Base-by-base conservation (phyloP, 2,113 vertebrate genomes). In the Hypomesus transpacificus region DNA sequence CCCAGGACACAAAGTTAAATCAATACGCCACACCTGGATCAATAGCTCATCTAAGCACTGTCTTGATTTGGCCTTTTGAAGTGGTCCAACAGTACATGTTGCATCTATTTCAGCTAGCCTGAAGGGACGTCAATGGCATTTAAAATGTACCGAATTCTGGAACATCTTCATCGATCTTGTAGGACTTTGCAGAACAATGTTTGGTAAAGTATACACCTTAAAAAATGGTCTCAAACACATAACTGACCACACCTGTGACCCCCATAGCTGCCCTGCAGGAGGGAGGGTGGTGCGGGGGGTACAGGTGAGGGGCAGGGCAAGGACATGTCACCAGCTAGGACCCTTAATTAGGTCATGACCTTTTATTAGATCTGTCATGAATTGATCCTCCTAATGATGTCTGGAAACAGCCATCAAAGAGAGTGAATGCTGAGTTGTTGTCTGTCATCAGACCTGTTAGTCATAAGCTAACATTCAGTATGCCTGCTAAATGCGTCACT, bases 291-390 rank as follows among this genome's bases (percentile, higher is more conserved):
- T 64, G 31, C 31, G 31, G 39, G 39, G 39, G 39, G 7, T 46
- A 46, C 9, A 46, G 28, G 62, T 24, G 21, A 18, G 62, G 28
- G 28, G 28, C n/a, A 21, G 57, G 57, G 21, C 9, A 21, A 21
- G 18, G n/a, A 59, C 18, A 59, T 7, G n/a, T 56, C 53, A 56
- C 53, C n/a, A 56, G 14, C 50, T 16, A 26, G 9, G 46, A 22
- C 14, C 14, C 50, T 17, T 64, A 64, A 64, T 64, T 26, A 64
- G 62, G 62, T 64, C 50, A 26, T 53, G 50, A 22, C 65, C 50
- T 67, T 67, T 52, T 24, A 14, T 22, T 50, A 66, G 34, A 31
- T 50, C 4, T 66, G n/a, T 39, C 39, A 50, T 22, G n/a, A 20
- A 20, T 46, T 61, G 22, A 61, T 61, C 24, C 22, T 61, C 59